These are phyloP conservation scores for Triplophysa yarkandensis DNA, from an alignment of 2,797 vertebrate species.

Conservation along the genomic window DNA sequence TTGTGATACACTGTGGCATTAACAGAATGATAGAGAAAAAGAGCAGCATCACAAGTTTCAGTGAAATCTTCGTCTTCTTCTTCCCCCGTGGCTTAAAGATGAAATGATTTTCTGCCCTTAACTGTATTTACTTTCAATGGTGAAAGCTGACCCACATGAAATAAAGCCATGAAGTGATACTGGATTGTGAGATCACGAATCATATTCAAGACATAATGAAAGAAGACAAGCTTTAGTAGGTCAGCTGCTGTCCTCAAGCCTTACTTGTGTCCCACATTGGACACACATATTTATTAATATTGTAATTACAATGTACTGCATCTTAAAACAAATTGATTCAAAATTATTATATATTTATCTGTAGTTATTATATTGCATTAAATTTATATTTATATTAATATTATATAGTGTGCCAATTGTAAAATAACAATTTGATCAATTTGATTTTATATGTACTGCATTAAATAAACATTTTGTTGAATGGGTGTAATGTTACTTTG, in stretches of 20 bases:
- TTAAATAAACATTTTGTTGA: no score
- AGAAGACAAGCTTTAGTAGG: constrained; percentile 32
- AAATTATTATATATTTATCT: no score
- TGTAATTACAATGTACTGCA: no score
- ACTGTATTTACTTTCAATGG: neutral
- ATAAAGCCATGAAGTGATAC: neutral
- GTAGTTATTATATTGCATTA: no score
- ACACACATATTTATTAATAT: neutral
- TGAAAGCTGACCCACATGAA: neutral
- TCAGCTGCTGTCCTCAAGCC: constrained; percentile 11
- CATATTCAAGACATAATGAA: constrained; percentile 15
- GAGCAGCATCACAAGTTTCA: constrained; percentile 10
- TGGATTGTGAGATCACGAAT: neutral
- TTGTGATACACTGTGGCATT: neutral
- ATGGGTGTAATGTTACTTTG: no score
- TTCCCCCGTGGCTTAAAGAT: neutral
- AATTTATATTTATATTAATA: no score
- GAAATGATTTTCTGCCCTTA: neutral
- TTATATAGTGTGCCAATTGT: no score
- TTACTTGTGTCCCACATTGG: neutral
- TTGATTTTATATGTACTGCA: no score
- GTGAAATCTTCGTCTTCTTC: neutral
- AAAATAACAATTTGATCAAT: no score
- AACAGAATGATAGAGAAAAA: neutral
- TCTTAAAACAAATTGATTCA: no score